Evolutionary conservation across 2,113 vertebrate species (phyloP).

Genomic region (Seriola quinqueradiata): DNA sequence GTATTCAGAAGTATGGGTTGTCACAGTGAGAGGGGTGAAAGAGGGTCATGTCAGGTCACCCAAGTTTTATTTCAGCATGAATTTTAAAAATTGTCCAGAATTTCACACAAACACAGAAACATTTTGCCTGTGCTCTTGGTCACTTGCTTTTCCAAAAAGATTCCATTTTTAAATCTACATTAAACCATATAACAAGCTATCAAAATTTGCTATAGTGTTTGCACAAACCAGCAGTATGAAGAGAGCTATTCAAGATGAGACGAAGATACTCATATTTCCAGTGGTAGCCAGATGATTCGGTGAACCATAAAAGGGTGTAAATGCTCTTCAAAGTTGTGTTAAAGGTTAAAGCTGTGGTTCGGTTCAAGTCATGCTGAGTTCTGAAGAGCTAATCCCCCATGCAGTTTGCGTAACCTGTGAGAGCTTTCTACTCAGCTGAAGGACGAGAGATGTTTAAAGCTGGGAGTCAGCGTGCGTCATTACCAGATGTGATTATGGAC

Average conservation of each 20-base stretch:
- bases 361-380: conserved; percentile 56
- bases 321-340: conserved; percentile 65
- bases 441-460: conserved; percentile 45
- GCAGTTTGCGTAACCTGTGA: conserved; percentile 51
- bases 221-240: conserved; percentile 6
- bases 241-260: conserved; percentile 25
- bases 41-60: conserved; percentile 46
- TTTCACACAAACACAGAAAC: not conserved
- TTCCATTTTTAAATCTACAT: not conserved
- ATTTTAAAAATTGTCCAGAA: not conserved
- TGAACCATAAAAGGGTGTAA: conserved; percentile 55
- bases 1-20: conserved; percentile 67
- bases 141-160: not conserved
- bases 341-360: conserved; percentile 67
- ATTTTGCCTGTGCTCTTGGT: not conserved
- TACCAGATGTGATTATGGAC: conserved; percentile 31
- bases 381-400: conserved; percentile 50
- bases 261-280: conserved; percentile 45
- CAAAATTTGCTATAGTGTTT: not conserved
- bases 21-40: conserved; percentile 33
- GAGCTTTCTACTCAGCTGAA: conserved; percentile 45
- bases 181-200: conserved; percentile 17
- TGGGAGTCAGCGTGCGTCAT: conserved; percentile 25
- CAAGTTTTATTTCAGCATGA: not conserved
- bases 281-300: conserved; percentile 38